Evolutionary conservation across 2,797 vertebrate species (phyloP), one percentile per base, ranked within the genome.

Genomic region (Spondyliosoma cantharus): DNA sequence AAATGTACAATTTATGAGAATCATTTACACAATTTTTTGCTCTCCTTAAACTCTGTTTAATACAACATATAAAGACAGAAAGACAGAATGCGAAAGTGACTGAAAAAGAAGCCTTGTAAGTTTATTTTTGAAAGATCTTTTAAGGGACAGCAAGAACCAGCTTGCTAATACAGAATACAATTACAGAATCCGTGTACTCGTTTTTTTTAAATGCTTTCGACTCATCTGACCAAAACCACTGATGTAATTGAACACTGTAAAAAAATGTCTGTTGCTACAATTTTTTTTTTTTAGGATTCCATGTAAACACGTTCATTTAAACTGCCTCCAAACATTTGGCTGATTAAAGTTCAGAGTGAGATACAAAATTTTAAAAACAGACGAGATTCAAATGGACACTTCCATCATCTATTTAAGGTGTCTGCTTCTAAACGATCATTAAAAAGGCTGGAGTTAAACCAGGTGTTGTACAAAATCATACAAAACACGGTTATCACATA

Each of bases 61-160:
- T 78, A 91, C 83, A 90, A 91, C 89, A 91, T 81, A 96, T 93
- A 94, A 95, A 96, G 93, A 96, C 90, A 94, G 32, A 37, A 37
- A 37, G 76, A 76, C 88, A 92, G 86, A 88, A 93, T 87, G 87
- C 91, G 90, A 94, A 89, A 89, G 92, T 94, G 95, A 94, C 68
- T 20, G 19, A 89, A 84, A 78, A 68, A 78, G 37, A 70, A 88
- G 73, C 82, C 81, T 71, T 69, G 67, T 57, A 45, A 81, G 93
- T 94, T 93, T 82, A 91, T 93, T 94, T 56, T 93, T 86, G 88
- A 84, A 72, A 56, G 70, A 90, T 89, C 88, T 87, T 86, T 91
- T 7, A 37, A 86, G 94, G 95, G 93, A 94, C 92, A 97, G 95
- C 96, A 98, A 99, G 97, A 97, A 96, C 98, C 98, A 98, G 98